Evolutionary conservation across 2,113 vertebrate genomes (phyloP).

Genomic region (Ciconia maguari): DNA sequence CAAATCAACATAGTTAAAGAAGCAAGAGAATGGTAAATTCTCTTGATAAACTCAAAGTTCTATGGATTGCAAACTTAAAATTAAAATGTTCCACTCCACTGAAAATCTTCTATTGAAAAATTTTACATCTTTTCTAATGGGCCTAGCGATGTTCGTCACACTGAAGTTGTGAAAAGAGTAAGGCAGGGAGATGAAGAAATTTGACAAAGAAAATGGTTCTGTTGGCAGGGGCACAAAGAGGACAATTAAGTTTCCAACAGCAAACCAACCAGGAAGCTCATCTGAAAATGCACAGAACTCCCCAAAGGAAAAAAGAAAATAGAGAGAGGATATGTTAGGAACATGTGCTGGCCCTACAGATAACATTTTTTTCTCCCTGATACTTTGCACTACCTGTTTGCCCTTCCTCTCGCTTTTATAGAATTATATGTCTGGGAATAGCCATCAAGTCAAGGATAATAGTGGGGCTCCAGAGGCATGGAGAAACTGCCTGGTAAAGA

Average conservation of each 20-base stretch:
- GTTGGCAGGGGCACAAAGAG: background rate
- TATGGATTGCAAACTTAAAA: background rate
- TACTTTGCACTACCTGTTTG: background rate
- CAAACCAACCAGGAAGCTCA: background rate
- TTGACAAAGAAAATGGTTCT: background rate
- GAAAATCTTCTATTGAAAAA: background rate
- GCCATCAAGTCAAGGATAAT: background rate
- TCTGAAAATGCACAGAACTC: background rate
- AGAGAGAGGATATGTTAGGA: background rate
- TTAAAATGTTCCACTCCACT: slow-evolving; percentile 7
- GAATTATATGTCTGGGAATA: background rate
- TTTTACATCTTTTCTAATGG: background rate
- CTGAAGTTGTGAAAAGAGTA: background rate
- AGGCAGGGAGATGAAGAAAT: background rate
- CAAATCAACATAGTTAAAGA: background rate
- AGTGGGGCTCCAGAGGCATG: background rate
- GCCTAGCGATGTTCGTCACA: background rate
- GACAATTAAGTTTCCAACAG: background rate
- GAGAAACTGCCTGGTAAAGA: background rate
- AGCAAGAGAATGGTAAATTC: background rate
- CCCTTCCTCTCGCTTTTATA: background rate
- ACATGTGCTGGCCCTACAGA: background rate
- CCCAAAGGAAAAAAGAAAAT: background rate
- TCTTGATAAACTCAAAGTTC: background rate
- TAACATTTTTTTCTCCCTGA: background rate